phyloP scores from a whole-genome alignment of 2,888 invertebrate species.

The Eledone cirrhosa region DNA sequence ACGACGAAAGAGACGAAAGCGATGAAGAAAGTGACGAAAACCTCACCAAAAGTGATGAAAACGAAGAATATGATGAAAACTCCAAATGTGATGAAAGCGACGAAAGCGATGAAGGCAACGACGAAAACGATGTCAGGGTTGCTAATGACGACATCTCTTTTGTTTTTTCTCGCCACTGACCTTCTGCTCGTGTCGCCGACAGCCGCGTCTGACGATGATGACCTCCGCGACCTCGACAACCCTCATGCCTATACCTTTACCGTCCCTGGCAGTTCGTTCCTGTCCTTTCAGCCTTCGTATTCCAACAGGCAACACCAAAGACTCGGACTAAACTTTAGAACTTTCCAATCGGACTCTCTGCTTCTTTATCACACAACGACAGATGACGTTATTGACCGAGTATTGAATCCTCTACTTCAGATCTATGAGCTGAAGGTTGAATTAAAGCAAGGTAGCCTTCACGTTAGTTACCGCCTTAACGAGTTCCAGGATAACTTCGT shows the following conservation, averaged over 20 bases:
- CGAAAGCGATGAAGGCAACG: too few relatives aligned
- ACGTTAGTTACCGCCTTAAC: constrained; percentile 14
- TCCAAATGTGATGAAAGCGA: too few relatives aligned
- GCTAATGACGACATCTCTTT: not conserved
- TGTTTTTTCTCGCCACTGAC: not conserved
- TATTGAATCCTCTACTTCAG: not conserved
- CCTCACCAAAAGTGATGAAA: too few relatives aligned
- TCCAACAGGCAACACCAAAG: constrained; percentile 9
- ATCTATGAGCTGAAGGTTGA: constrained; percentile 17
- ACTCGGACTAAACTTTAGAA: constrained; percentile 14
- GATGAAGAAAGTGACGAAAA: too few relatives aligned
- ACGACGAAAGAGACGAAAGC: too few relatives aligned
- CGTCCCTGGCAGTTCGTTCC: constrained; percentile 7
- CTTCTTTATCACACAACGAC: constrained; percentile 17
- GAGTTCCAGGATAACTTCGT: constrained; percentile 4
- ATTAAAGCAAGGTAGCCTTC: not conserved
- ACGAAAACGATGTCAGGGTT: too few relatives aligned
- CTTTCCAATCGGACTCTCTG: not conserved
- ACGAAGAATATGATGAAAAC: too few relatives aligned
- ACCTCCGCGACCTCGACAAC: not conserved
- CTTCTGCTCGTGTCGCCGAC: not conserved
- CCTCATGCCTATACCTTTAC: constrained; percentile 2
- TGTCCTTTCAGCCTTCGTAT: not conserved
- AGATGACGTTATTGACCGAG: not conserved
- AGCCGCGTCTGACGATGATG: not conserved